Percentiles rank a stretch among this genome's conserved stretches.
phyloP scores from a whole-genome alignment of 1,140 invertebrate genomes.

The Coelopa frigida region DNA sequence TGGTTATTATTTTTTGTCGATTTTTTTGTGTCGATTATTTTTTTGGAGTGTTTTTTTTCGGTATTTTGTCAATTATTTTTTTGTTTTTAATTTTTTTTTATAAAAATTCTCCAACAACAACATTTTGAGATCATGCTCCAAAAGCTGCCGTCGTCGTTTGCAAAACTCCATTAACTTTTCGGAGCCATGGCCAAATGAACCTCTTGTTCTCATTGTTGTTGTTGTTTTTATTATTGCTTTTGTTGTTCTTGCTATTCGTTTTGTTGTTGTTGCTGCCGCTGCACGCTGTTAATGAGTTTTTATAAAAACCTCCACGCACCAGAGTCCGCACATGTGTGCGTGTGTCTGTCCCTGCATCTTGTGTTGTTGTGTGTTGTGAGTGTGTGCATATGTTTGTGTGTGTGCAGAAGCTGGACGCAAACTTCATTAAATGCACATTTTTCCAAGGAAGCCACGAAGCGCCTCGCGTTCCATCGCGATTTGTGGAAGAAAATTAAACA shows the following conservation, averaged over 20 bases:
- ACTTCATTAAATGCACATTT: conserved; percentile 13
- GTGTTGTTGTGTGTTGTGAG: not conserved
- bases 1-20: too few relatives aligned
- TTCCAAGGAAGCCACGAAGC: conserved; percentile 13
- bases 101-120: not conserved
- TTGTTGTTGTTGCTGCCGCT: conserved; percentile 7
- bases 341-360: not conserved
- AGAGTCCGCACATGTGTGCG: not conserved
- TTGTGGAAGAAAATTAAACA: too few relatives aligned
- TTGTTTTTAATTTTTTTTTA: not conserved
- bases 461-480: too few relatives aligned
- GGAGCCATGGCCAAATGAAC: not conserved
- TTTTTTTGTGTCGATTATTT: too few relatives aligned
- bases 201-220: too few relatives aligned
- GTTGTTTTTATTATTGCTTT: not conserved
- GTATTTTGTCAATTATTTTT: too few relatives aligned
- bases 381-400: not conserved
- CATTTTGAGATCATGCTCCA: not conserved
- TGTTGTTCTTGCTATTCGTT: conserved; percentile 5
- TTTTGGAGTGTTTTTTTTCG: too few relatives aligned
- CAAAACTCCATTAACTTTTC: conserved; percentile 8
- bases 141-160: conserved; percentile 1
- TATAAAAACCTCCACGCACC: conserved; percentile 12
- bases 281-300: conserved; percentile 43
- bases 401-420: too few relatives aligned